phyloP scores from a whole-genome alignment of 1,140 invertebrate genomes.

The Coptotermes formosanus region DNA sequence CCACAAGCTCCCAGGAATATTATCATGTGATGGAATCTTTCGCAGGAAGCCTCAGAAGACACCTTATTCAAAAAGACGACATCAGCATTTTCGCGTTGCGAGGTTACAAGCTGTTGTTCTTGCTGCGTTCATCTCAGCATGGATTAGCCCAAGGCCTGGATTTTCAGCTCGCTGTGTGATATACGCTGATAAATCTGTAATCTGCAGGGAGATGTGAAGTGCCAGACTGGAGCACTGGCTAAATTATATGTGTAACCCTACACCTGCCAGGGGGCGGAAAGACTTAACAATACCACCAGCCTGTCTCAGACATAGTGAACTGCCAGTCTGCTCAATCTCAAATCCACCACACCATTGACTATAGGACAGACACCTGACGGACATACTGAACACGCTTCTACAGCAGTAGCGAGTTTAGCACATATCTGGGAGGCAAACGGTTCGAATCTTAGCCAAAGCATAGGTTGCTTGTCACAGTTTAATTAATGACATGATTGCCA shows the following conservation, averaged over 20 bases:
- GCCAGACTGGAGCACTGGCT: neutral
- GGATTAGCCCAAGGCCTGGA: neutral
- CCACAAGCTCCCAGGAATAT: no score
- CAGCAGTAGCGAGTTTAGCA: no score
- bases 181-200: conserved; percentile 6
- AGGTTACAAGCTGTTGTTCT: neutral
- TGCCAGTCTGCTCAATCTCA: neutral
- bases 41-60: neutral
- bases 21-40: neutral
- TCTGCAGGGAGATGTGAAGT: neutral
- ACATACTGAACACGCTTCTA: no score
- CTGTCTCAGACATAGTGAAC: neutral
- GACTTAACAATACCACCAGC: neutral
- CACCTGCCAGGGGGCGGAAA: neutral
- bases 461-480: no score
- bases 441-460: no score
- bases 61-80: no score
- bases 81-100: neutral
- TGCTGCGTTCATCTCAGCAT: neutral
- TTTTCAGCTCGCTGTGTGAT: neutral
- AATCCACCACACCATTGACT: no score
- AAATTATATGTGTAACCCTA: neutral
- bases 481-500: no score
- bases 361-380: no score
- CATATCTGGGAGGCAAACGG: no score